These are phyloP conservation scores for Eupsilia transversa DNA, from an alignment of 2,888 invertebrate genomes.

Conservation along the genomic window DNA sequence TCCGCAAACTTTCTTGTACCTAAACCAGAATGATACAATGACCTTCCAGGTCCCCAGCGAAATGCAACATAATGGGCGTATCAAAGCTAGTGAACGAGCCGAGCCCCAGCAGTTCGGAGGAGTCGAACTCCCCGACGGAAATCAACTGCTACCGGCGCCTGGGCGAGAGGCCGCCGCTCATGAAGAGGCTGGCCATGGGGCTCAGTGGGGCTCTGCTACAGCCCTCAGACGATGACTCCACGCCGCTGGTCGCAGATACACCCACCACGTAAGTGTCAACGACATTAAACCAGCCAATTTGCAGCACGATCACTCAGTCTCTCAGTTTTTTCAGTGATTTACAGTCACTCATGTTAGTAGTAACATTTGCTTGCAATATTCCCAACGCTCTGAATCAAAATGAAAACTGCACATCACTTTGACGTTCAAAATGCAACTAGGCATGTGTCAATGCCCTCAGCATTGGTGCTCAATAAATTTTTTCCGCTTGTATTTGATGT, in stretches of 20 bases:
- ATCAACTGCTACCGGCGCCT: constrained; percentile 96
- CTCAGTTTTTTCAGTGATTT: too few species aligned
- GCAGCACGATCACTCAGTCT: too few species aligned
- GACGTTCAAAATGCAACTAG: background rate
- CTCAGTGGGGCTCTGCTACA: constrained; percentile 91
- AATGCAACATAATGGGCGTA: constrained; percentile 85
- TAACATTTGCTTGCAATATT: background rate
- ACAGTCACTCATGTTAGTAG: too few species aligned
- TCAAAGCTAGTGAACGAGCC: constrained; percentile 81
- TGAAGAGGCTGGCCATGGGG: constrained; percentile 95
- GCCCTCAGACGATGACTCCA: constrained; percentile 92
- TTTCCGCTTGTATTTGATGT: background rate
- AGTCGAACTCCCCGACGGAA: constrained; percentile 97
- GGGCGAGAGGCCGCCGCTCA: constrained; percentile 94
- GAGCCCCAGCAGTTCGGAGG: constrained; percentile 94
- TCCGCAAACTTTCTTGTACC: background rate
- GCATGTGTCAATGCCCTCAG: too few species aligned
- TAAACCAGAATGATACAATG: background rate
- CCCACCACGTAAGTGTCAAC: constrained; percentile 86
- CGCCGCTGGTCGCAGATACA: constrained; percentile 93
- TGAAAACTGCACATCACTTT: background rate
- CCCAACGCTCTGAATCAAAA: background rate
- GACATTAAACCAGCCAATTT: too few species aligned
- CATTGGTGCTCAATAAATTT: too few species aligned
- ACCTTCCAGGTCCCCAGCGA: constrained; percentile 79